Evolutionary conservation across 2,888 invertebrate species (phyloP).

Genomic region (Mechanitis messenoides): DNA sequence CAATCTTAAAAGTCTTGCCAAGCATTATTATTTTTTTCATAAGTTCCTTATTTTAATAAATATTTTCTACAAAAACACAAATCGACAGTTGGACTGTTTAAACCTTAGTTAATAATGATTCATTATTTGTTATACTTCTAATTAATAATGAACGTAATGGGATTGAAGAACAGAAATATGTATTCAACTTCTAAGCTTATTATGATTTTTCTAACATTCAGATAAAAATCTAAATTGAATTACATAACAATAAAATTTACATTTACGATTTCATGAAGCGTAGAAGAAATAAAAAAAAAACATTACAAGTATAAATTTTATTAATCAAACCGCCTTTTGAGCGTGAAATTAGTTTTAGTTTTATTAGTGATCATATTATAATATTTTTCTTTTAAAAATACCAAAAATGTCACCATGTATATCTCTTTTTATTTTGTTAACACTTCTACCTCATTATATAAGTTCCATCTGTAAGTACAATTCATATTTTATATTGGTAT

Average conservation of each 20-base stretch:
- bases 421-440: slow-evolving; percentile 46
- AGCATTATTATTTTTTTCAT: too few species aligned
- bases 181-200: too few species aligned
- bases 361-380: slow-evolving; percentile 29
- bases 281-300: slow-evolving; percentile 34
- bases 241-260: not conserved
- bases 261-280: slow-evolving; percentile 3
- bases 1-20: too few species aligned
- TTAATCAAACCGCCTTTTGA: slow-evolving; percentile 32
- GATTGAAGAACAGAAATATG: too few species aligned
- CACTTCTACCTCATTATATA: slow-evolving; percentile 37
- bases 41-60: too few species aligned
- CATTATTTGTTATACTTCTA: too few species aligned
- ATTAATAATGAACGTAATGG: too few species aligned
- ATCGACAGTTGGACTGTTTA: too few species aligned
- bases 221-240: too few species aligned
- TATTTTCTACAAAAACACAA: too few species aligned
- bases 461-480: slow-evolving; percentile 45
- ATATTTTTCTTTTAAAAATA: slow-evolving; percentile 30
- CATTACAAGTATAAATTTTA: slow-evolving; percentile 36
- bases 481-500: not conserved
- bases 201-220: too few species aligned
- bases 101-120: too few species aligned
- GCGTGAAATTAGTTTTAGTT: slow-evolving; percentile 41
- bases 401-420: slow-evolving; percentile 48